Base-by-base conservation (phyloP, 2,113 vertebrate species). In the Apodemus sylvaticus region DNA sequence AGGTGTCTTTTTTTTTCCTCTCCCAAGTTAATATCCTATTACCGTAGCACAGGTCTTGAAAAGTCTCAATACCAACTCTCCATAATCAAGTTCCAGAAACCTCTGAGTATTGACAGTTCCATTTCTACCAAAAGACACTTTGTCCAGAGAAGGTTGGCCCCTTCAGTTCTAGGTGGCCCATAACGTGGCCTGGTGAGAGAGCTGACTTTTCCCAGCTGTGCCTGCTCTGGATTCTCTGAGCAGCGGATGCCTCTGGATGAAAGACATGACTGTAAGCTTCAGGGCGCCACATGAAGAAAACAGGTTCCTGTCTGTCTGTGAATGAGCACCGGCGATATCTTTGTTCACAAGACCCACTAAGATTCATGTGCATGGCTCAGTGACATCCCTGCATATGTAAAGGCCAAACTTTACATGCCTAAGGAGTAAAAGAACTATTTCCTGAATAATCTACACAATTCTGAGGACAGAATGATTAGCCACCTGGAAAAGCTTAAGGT, bases 371-470 rank as follows among this genome's bases (percentile, higher is more conserved):
- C 3, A 36, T 36, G 10, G 29, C 34, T 51, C 88, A 71, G 70
- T 45, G 45, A 90, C 51, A 92, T 74, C 29, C n/a, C 85, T 81
- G 4, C 42, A 20, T 62, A 78, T 22, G 53, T 51, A 3, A 16
- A 83, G 70, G 24, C 60, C 22, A 79, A 0, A 20, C 6, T 62
- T 64, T 62, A 48, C 29, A 26, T 1, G 0, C 82, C 94, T 20
- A 39, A 96, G 93, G 79, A 94, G 89, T 92, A 53, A 86, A 93
- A 58, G 26, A 53, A 94, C 96, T 36, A 89, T 64, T 96, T 97
- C 53, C 51, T 96, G 85, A 93, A 88, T 96, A 96, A 96, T 77
- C 93, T 85, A 85, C 62, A 86, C 78, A 90, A 51, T 70, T 60
- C 95, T 89, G 20, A 53, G 42, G 64, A 90, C 66, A 70, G 51